phyloP scores from a whole-genome alignment of 2,797 vertebrate species.

The Momotus momota region DNA sequence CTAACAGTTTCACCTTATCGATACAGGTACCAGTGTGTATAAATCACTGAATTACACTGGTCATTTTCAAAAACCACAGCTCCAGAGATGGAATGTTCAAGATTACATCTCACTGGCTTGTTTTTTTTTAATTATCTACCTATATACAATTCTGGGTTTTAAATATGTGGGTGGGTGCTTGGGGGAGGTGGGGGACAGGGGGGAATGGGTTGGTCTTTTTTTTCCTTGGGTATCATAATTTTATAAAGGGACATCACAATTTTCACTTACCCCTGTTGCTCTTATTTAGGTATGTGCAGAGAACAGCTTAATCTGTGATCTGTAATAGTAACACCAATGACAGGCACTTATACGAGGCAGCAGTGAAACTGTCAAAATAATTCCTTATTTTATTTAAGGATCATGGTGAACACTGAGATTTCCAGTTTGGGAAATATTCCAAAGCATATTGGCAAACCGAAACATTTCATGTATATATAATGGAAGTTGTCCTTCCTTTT shows the following conservation, averaged over 20 bases:
- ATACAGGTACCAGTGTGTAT: background rate
- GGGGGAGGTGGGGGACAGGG: accelerated
- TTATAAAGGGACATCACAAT: background rate
- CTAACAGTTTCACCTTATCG: background rate
- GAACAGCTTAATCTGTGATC: background rate
- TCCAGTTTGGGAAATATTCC: slow-evolving; percentile 57
- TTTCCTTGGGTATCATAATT: background rate
- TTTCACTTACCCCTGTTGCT: background rate
- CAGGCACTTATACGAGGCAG: slow-evolving; percentile 30
- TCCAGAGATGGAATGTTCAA: background rate
- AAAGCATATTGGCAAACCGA: slow-evolving; percentile 51
- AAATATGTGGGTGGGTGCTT: background rate
- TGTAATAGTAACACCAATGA: slow-evolving; percentile 14
- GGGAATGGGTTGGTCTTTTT: background rate
- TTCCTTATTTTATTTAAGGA: slow-evolving; percentile 60
- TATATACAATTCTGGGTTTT: background rate
- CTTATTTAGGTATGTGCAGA: background rate
- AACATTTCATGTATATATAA: slow-evolving; percentile 32
- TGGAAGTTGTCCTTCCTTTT: slow-evolving; percentile 46
- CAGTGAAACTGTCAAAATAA: slow-evolving; percentile 61
- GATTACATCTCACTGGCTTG: background rate
- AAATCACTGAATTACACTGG: background rate
- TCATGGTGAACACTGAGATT: slow-evolving; percentile 51
- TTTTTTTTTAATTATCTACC: background rate
- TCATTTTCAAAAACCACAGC: background rate